Evolutionary conservation across 1,140 invertebrate species (phyloP).

Genomic region (Drosophila fuyamai): DNA sequence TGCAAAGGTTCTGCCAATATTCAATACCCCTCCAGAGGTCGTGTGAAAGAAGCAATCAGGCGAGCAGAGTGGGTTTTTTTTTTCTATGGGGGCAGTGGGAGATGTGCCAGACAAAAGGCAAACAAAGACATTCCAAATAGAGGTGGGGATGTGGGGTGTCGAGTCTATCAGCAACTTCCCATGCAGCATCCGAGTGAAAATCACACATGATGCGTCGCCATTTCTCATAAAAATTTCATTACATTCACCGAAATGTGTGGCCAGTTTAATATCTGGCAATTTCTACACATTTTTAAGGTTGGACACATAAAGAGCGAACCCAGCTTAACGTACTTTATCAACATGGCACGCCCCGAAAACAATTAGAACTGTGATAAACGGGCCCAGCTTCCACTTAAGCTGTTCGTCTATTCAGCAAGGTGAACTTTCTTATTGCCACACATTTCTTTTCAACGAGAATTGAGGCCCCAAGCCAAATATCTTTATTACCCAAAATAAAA

Average conservation of each 20-base stretch:
- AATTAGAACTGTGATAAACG: constrained; percentile 1
- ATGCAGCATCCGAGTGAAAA: constrained; percentile 39
- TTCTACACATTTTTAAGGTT: constrained; percentile 21
- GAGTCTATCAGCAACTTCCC: constrained; percentile 45
- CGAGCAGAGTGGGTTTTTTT: neutral
- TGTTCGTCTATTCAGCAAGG: neutral
- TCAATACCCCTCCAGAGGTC: constrained; percentile 19
- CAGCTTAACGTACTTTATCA: neutral
- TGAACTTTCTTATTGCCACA: constrained; percentile 6
- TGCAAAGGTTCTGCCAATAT: constrained; percentile 45
- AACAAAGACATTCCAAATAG: constrained; percentile 53
- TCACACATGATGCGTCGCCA: constrained; percentile 56
- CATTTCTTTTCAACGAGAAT: neutral
- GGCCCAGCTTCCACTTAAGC: neutral
- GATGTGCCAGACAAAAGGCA: constrained; percentile 49
- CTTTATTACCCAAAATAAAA: neutral
- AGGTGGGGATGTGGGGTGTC: neutral
- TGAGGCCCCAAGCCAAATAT: neutral
- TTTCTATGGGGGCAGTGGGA: neutral
- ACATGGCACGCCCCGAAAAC: neutral
- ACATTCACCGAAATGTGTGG: constrained; percentile 27
- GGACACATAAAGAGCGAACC: neutral
- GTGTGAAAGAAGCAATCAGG: constrained; percentile 63
- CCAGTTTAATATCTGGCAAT: constrained; percentile 25
- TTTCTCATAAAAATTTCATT: constrained; percentile 74